A percentile compares a stretch with the other conserved stretches of the same genome.
phyloP scores from a whole-genome alignment of 2,888 invertebrate genomes.

The Mellilla xanthometata region DNA sequence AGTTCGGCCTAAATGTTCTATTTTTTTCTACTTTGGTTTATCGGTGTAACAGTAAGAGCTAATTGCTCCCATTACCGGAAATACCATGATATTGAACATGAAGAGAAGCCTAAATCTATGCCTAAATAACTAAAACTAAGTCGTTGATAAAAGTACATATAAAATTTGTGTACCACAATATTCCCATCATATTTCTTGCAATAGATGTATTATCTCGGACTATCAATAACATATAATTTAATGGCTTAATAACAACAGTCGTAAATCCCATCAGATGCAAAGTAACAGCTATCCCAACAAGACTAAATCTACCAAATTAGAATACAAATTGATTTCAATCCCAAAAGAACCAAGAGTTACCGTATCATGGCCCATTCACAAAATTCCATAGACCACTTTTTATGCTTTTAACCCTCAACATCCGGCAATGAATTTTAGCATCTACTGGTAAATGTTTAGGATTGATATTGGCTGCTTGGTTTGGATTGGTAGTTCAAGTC shows the following conservation, averaged over 20 bases:
- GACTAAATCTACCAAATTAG: conserved; percentile 2
- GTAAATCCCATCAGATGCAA: not conserved
- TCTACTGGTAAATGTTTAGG: not conserved
- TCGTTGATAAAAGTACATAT: too few species aligned
- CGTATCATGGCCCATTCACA: conserved; percentile 20
- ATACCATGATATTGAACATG: too few species aligned
- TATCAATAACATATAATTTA: not conserved
- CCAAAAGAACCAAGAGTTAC: conserved; percentile 4
- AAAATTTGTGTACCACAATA: too few species aligned
- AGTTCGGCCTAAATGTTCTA: too few species aligned
- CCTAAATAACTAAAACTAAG: too few species aligned
- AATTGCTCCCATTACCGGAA: too few species aligned
- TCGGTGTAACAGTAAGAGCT: too few species aligned
- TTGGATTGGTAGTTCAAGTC: conserved; percentile 7
- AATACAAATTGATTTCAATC: conserved; percentile 13
- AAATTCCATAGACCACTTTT: conserved; percentile 16
- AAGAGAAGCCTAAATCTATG: too few species aligned
- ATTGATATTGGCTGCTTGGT: not conserved
- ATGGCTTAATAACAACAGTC: not conserved
- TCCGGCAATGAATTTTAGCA: not conserved
- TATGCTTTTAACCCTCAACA: not conserved
- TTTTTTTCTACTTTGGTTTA: too few species aligned
- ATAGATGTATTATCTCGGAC: too few species aligned
- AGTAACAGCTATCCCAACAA: not conserved
- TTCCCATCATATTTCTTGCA: too few species aligned